Percentiles rank a stretch among this genome's conserved stretches.
phyloP scores from a whole-genome alignment of 1,140 invertebrate genomes.

The Nixonia krombeini region DNA sequence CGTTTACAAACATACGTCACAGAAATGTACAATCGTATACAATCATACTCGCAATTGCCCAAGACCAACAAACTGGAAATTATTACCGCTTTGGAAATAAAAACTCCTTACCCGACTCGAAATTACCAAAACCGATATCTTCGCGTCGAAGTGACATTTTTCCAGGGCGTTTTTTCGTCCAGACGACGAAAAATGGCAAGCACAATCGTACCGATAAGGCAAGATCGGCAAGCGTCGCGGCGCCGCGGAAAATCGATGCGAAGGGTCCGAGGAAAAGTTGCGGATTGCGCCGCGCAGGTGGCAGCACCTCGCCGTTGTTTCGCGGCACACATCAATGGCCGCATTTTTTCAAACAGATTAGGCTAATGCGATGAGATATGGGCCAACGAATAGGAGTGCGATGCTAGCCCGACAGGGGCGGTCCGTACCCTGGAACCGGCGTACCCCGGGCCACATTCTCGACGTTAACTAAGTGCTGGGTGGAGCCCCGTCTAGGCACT shows the following conservation, averaged over 20 bases:
- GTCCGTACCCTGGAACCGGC: constrained; percentile 68
- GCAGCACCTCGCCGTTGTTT: constrained; percentile 69
- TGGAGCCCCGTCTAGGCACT: constrained; percentile 70
- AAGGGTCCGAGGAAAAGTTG: constrained; percentile 50
- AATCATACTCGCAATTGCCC: no score
- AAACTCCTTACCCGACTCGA: neutral
- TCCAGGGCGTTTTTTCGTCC: constrained; percentile 10
- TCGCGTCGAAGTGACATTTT: neutral
- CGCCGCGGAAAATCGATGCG: constrained; percentile 59
- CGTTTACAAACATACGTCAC: no score
- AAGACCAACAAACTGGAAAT: no score
- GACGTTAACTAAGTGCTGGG: constrained; percentile 71
- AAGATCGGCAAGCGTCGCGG: constrained; percentile 22
- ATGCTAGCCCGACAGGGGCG: constrained; percentile 63
- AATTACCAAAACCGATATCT: neutral
- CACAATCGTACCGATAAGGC: constrained; percentile 15
- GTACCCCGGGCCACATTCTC: constrained; percentile 65
- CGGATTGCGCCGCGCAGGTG: constrained; percentile 56
- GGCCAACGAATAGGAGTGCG: constrained; percentile 70
- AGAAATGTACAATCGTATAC: no score
- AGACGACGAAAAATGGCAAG: constrained; percentile 6
- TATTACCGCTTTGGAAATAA: no score
- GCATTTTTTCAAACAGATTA: constrained; percentile 68
- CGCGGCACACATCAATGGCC: constrained; percentile 65
- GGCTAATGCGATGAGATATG: constrained; percentile 72